A percentile compares a stretch with the other conserved stretches of the same genome.
Evolutionary conservation across 1,140 invertebrate genomes (phyloP).

Genomic region (Drosophila sp.): DNA sequence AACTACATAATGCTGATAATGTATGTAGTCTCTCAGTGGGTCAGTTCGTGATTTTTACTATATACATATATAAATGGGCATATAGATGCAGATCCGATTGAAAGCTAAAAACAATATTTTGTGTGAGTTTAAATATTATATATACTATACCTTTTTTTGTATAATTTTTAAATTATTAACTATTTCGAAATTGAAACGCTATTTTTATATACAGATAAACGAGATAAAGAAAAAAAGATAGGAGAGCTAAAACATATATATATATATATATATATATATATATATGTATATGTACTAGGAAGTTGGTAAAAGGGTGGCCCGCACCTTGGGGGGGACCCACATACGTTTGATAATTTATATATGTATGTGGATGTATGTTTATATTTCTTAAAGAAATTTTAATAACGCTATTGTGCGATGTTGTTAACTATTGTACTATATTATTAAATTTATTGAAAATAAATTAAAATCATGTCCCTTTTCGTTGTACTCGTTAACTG

Average conservation of each 20-base stretch:
- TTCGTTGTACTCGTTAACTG: constrained; percentile 44
- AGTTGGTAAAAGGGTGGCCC: constrained; percentile 24
- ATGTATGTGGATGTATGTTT: constrained; percentile 79
- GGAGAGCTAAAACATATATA: constrained; percentile 7
- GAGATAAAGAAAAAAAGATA: constrained; percentile 10
- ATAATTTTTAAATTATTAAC: constrained; percentile 54
- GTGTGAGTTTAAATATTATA: constrained; percentile 46
- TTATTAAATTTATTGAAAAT: constrained; percentile 61
- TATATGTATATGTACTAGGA: constrained; percentile 32
- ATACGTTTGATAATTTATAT: constrained; percentile 69
- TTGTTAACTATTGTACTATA: constrained; percentile 84
- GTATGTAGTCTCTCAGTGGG: constrained; percentile 31
- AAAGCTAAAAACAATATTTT: constrained; percentile 30
- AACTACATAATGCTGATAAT: constrained; percentile 42
- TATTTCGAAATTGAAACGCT: constrained; percentile 61
- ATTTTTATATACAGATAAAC: constrained; percentile 66
- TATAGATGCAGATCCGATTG: constrained; percentile 29
- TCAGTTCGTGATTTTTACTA: constrained; percentile 44
- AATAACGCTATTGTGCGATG: constrained; percentile 84
- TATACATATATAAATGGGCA: constrained; percentile 4
- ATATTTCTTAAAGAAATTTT: constrained; percentile 85
- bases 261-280: constrained; percentile 24
- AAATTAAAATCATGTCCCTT: constrained; percentile 55
- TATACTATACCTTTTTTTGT: constrained; percentile 41
- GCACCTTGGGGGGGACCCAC: constrained; percentile 33